phyloP scores from a whole-genome alignment of 1,140 invertebrate genomes.

The Pteromalus puparum region DNA sequence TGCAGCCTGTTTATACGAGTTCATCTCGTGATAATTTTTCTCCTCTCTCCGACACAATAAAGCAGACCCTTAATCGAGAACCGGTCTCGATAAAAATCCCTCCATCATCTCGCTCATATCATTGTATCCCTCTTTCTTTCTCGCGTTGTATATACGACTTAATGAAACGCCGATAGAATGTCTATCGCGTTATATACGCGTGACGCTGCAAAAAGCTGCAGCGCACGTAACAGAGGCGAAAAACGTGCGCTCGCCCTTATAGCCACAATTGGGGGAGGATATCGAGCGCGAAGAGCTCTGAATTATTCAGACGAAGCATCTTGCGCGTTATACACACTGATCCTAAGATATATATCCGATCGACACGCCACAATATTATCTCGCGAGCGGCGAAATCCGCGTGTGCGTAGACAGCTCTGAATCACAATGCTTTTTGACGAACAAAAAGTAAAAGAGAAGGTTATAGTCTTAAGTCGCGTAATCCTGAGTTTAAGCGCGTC shows the following conservation, averaged over 20 bases:
- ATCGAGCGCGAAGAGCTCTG: not conserved
- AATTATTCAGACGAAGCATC: conserved; percentile 23
- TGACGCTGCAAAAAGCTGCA: not conserved
- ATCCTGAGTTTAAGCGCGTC: conserved; percentile 13
- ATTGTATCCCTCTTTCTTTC: not conserved
- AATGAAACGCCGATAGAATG: too few relatives aligned
- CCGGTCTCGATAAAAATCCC: not conserved
- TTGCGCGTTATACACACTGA: not conserved
- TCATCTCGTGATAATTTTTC: not conserved
- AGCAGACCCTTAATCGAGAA: not conserved
- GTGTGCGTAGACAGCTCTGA: not conserved
- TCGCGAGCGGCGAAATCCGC: not conserved
- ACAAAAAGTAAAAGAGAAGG: not conserved
- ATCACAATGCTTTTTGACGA: not conserved
- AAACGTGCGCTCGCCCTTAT: not conserved
- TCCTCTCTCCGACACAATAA: not conserved
- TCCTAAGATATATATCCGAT: not conserved
- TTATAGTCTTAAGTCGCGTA: not conserved
- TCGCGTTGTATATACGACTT: not conserved
- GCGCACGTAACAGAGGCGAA: not conserved
- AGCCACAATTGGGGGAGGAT: not conserved
- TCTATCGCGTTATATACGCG: not conserved
- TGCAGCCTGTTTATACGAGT: not conserved
- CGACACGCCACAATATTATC: conserved; percentile 23
- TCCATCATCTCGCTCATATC: not conserved